A percentile compares a stretch with the other conserved stretches of the same genome.
Evolutionary conservation across 53 echinoderm and acorn worm genomes (phyloP).

Genomic region (Echinarachnius parma): DNA sequence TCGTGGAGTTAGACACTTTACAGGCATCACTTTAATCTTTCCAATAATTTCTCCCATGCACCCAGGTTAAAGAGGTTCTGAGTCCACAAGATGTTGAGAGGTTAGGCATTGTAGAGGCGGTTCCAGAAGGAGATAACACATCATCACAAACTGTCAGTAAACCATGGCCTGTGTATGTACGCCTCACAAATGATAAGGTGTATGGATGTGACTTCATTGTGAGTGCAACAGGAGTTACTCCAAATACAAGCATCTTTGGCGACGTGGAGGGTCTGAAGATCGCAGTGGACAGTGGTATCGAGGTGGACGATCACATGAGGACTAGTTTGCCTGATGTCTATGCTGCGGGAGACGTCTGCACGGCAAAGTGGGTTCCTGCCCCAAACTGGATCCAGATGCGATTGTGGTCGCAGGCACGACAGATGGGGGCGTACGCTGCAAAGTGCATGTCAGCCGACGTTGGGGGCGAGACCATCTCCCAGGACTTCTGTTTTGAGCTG

Average conservation of each 20-base stretch:
- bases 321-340: constrained; percentile 72
- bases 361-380: constrained; percentile 77
- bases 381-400: constrained; percentile 95
- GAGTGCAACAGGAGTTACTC: constrained; percentile 89
- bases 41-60: neutral
- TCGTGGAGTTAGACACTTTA: too few relatives aligned
- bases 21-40: neutral
- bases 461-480: constrained; percentile 45
- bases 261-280: constrained; percentile 38
- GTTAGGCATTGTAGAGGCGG: constrained; percentile 12
- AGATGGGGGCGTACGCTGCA: constrained; percentile 93
- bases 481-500: constrained; percentile 95
- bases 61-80: constrained; percentile 58
- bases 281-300: constrained; percentile 72
- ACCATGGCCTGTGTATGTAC: constrained; percentile 79
- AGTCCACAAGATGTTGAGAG: constrained; percentile 45
- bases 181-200: constrained; percentile 74
- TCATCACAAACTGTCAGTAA: neutral
- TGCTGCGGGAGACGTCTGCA: constrained; percentile 96
- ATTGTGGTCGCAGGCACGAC: constrained; percentile 96
- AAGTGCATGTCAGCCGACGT: constrained; percentile 79
- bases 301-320: constrained; percentile 85
- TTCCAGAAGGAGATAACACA: neutral
- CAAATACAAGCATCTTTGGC: constrained; percentile 39
- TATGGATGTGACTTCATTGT: constrained; percentile 94